Percentiles rank a stretch among this genome's conserved stretches.
phyloP scores from a whole-genome alignment of 2,113 vertebrate species.

The Electrona antarctica region DNA sequence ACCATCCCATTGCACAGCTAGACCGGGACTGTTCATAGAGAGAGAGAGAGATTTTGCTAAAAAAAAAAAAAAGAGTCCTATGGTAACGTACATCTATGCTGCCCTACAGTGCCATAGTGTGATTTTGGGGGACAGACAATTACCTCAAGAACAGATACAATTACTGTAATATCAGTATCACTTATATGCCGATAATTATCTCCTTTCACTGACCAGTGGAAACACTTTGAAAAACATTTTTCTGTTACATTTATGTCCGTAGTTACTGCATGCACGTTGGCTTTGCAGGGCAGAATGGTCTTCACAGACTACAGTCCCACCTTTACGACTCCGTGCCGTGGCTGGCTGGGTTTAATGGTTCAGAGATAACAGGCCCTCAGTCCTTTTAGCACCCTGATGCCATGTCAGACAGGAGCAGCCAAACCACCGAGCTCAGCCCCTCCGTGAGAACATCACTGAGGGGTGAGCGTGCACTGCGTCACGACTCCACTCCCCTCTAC shows the following conservation, averaged over 20 bases:
- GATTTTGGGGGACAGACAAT: too few relatives aligned
- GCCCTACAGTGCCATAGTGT: too few relatives aligned
- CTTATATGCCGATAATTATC: too few relatives aligned
- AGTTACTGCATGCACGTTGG: too few relatives aligned
- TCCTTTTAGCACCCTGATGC: slow-evolving; percentile 47
- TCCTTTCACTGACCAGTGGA: too few relatives aligned
- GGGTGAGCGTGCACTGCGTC: slow-evolving; percentile 5
- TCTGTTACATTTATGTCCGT: too few relatives aligned
- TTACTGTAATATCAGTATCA: too few relatives aligned
- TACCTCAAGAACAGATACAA: too few relatives aligned
- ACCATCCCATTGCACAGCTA: slow-evolving; percentile 21
- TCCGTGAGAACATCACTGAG: slow-evolving; percentile 20
- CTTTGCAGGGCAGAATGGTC: slow-evolving; percentile 16
- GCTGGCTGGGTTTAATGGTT: slow-evolving; percentile 48
- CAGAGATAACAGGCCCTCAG: slow-evolving; percentile 41
- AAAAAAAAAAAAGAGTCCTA: too few relatives aligned
- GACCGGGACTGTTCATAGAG: slow-evolving; percentile 30
- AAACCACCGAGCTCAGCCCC: slow-evolving; percentile 10
- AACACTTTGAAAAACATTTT: too few relatives aligned
- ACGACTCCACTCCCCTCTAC: slow-evolving; percentile 39
- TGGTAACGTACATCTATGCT: too few relatives aligned
- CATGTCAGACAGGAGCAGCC: slow-evolving; percentile 55
- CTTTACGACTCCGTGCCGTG: slow-evolving; percentile 57
- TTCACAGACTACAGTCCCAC: slow-evolving; percentile 50
- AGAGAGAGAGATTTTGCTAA: slow-evolving; percentile 45